Evolutionary conservation across 1,140 invertebrate species (phyloP).

Genomic region (Ceratosolen fusciceps): DNA sequence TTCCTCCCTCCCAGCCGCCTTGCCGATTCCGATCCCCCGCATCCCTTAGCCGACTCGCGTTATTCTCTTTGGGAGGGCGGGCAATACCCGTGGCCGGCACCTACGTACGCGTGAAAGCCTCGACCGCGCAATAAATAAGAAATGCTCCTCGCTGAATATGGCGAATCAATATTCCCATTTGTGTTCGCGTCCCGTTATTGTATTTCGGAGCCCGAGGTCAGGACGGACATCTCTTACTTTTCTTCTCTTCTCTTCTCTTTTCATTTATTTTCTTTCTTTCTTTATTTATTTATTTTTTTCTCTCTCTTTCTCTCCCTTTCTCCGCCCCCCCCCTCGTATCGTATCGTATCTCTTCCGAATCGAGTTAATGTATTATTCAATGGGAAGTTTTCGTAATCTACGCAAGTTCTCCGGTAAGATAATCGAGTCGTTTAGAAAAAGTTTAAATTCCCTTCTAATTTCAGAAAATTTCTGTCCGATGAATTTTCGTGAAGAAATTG

Average conservation of each 20-base stretch:
- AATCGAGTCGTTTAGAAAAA: not conserved
- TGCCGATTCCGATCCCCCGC: too few species aligned
- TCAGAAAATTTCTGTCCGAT: too few species aligned
- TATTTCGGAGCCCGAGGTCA: too few species aligned
- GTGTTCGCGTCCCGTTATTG: too few species aligned
- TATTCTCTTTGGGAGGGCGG: not conserved
- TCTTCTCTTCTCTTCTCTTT: too few species aligned
- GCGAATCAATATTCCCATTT: not conserved
- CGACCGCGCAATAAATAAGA: not conserved
- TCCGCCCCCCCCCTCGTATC: too few species aligned
- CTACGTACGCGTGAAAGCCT: not conserved
- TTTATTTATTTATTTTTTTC: too few species aligned
- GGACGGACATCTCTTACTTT: too few species aligned
- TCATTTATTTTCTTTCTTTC: not conserved
- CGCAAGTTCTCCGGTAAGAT: not conserved
- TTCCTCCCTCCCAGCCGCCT: not conserved
- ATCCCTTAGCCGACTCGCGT: too few species aligned
- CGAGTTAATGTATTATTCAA: not conserved
- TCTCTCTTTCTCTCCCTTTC: too few species aligned
- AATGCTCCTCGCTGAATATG: conserved; percentile 8
- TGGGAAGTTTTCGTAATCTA: not conserved
- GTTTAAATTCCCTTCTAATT: too few species aligned
- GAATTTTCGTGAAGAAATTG: too few species aligned
- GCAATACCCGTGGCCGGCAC: not conserved
- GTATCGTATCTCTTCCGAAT: not conserved